Percentiles rank a stretch among this genome's conserved stretches.
Evolutionary conservation across 64 coral and sea anemone genomes (phyloP).

Genomic region (Orbicella faveolata): DNA sequence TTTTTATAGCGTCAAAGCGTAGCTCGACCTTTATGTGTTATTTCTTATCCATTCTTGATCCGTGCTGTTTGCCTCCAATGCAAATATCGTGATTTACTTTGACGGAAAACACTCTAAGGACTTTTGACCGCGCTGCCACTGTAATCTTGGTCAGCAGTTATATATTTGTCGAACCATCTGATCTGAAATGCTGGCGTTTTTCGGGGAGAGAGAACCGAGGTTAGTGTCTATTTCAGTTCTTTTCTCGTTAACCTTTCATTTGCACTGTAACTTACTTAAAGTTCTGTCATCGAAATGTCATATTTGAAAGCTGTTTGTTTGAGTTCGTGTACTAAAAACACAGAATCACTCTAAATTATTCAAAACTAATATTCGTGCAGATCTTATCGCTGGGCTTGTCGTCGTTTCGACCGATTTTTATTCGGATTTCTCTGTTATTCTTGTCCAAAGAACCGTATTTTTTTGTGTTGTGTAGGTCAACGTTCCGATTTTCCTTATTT

Average conservation of each 20-base stretch:
- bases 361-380: background rate
- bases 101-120: background rate
- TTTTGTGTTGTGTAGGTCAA: too few relatives aligned
- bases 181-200: conserved; percentile 19
- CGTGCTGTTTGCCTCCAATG: background rate
- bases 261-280: background rate
- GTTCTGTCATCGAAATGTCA: too few relatives aligned
- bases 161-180: background rate
- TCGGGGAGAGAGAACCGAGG: conserved; percentile 31
- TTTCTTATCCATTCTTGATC: background rate
- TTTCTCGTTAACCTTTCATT: background rate
- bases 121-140: background rate
- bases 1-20: background rate
- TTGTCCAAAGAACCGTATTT: background rate
- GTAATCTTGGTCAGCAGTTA: conserved; percentile 7
- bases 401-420: background rate
- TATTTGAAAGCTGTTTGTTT: background rate
- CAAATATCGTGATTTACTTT: background rate
- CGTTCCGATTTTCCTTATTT: too few relatives aligned
- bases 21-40: background rate
- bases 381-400: background rate
- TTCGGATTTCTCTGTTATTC: background rate
- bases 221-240: background rate
- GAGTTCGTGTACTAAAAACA: background rate
- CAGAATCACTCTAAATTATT: background rate